Base-by-base conservation (phyloP, 2,113 vertebrate species). In the Embiotoca jacksoni region DNA sequence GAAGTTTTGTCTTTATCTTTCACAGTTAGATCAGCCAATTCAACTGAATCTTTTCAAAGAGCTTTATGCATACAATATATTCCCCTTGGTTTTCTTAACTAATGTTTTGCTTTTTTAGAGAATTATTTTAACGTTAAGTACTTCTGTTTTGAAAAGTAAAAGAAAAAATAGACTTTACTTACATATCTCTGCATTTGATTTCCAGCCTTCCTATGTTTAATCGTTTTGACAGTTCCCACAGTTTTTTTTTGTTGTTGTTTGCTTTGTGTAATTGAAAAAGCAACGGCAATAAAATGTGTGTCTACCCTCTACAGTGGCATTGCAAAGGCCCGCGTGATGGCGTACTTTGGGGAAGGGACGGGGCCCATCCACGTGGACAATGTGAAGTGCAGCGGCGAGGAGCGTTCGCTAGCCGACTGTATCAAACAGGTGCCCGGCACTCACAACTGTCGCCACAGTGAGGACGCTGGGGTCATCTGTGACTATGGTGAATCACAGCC, bases 381-480 rank as follows among this genome's bases (percentile, higher is more conserved):
- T 0, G 95, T 99, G 56, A 96, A 96, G 73, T 99, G 98, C 16
- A 95, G 94, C 0, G 98, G 98, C 2, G 91, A 69, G 0, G 98
- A 99, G 90, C 93, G 94, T 31, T 95, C 95, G 0, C 56, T 99
- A 58, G 93, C 92, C 2, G 97, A 99, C 87, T 99, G 98, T 79
- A 95, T 98, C 80, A 98, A 97, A 78, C 96, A 97, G 85, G 94
- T 96, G 3, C 94, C 96, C 0, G 97, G 97, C 47, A 96, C 7
- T 0, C 98, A 99, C 92, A 97, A 99, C 94, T 99, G 98, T 78
- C 97, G 97, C 31, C 98, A 99, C 72, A 97, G 96, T 0, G 98
- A 99, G 90, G 98, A 99, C 0, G 98, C 98, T 0, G 98, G 98
- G 0, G 98, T 99, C 52, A 99, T 99, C 82, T 99, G 98, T 6